Conservation (phyloP, 2,888 invertebrate genomes). For the Terebella lapidaria region DNA sequence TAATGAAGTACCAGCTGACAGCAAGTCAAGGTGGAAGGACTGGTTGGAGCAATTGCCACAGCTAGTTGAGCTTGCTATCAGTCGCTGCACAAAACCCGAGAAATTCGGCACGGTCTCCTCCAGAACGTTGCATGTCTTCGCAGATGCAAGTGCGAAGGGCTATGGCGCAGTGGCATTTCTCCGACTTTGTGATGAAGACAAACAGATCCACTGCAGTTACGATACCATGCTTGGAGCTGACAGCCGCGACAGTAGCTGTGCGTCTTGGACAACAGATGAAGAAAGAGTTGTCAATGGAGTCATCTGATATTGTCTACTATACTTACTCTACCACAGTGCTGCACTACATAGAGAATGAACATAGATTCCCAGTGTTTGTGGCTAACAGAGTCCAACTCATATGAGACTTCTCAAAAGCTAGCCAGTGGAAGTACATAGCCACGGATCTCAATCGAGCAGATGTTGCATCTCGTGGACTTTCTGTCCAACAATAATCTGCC, state of each 20-base stretch:
- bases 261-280: not conserved
- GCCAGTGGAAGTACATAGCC: too few species aligned
- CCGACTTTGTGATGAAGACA: conserved; percentile 13
- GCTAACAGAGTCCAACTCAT: conserved; percentile 28
- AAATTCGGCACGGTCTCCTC: conserved; percentile 17
- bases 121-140: conserved; percentile 25
- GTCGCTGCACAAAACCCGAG: conserved; percentile 17
- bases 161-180: conserved; percentile 22
- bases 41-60: not conserved
- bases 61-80: not conserved
- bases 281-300: not conserved
- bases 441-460: too few species aligned
- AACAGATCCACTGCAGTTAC: conserved; percentile 22
- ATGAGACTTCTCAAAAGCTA: too few species aligned
- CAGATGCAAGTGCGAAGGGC: conserved; percentile 23
- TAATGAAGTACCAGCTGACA: too few species aligned
- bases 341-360: conserved; percentile 27
- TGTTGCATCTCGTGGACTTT: too few species aligned
- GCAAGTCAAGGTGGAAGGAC: too few species aligned
- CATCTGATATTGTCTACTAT: conserved; percentile 10
- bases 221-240: conserved; percentile 23
- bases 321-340: too few species aligned
- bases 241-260: conserved; percentile 19
- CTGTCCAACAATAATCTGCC: too few species aligned
- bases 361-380: conserved; percentile 27